Evolutionary conservation across 1,140 invertebrate species (phyloP).

Genomic region (Pentalonia nigronervosa): DNA sequence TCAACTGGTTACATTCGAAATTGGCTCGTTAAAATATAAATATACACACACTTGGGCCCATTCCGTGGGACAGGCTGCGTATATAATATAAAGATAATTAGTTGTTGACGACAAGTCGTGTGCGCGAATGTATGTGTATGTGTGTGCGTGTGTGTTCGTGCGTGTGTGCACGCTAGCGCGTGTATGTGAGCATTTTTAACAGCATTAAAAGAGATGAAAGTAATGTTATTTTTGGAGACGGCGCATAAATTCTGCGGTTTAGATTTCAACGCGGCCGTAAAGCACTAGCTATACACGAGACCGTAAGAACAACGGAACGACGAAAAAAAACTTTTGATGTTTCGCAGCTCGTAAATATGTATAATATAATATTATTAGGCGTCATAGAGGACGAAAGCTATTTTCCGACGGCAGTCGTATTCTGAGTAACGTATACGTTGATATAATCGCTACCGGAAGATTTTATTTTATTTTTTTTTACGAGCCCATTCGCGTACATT

Average conservation of each 20-base stretch:
- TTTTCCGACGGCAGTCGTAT: background rate
- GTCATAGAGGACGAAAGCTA: background rate
- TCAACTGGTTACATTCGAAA: background rate
- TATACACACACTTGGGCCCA: background rate
- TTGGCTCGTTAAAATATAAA: slow-evolving; percentile 23
- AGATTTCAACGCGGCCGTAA: slow-evolving; percentile 17
- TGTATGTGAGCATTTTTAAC: background rate
- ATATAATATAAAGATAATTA: slow-evolving; percentile 29
- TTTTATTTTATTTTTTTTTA: slow-evolving; percentile 1
- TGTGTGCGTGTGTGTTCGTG: background rate
- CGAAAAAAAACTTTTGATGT: background rate
- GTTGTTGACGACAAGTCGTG: slow-evolving; percentile 38
- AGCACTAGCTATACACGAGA: background rate
- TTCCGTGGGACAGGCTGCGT: background rate
- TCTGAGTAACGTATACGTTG: background rate
- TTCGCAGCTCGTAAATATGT: background rate
- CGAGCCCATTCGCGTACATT: background rate
- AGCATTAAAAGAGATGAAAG: slow-evolving; percentile 29
- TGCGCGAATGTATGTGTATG: background rate
- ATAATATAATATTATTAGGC: background rate
- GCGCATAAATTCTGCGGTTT: slow-evolving; percentile 20
- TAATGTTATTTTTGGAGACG: slow-evolving; percentile 39
- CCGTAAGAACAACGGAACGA: background rate
- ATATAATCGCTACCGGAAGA: background rate
- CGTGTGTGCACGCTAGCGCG: background rate